Percentiles rank a stretch among this genome's conserved stretches.
Conservation (phyloP, 53 echinoderm and acorn worm genomes). For the Apostichopus leukothele region DNA sequence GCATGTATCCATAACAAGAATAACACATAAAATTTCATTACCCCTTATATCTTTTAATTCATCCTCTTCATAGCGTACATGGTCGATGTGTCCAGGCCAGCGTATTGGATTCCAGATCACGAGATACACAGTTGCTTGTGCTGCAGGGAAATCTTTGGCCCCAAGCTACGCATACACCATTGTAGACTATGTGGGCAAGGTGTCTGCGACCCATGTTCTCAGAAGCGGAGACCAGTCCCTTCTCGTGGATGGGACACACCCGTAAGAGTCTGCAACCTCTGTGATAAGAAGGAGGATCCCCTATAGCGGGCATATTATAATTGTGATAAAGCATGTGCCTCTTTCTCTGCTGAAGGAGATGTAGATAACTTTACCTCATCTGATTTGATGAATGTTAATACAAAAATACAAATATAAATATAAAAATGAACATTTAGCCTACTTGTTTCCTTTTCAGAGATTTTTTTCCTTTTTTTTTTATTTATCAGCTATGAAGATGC, state of each 20-base stretch:
- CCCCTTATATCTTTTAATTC: background rate
- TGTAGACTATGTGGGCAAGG: slow-evolving; percentile 90
- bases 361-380: too few relatives aligned
- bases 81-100: slow-evolving; percentile 91
- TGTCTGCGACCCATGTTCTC: slow-evolving; percentile 82
- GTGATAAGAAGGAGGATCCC: slow-evolving; percentile 74
- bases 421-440: too few relatives aligned
- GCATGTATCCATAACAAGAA: too few relatives aligned
- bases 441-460: too few relatives aligned
- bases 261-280: slow-evolving; percentile 78
- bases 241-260: slow-evolving; percentile 96
- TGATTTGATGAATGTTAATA: too few relatives aligned
- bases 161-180: slow-evolving; percentile 88
- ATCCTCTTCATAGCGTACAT: slow-evolving; percentile 55
- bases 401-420: too few relatives aligned
- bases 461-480: too few relatives aligned
- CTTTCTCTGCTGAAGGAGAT: too few relatives aligned
- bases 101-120: slow-evolving; percentile 91
- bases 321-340: too few relatives aligned
- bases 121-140: slow-evolving; percentile 79
- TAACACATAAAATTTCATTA: background rate
- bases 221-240: slow-evolving; percentile 70
- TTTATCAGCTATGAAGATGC: too few relatives aligned
- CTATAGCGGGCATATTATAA: slow-evolving; percentile 25
- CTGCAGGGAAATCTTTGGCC: slow-evolving; percentile 72